Conservation (phyloP, 2,113 vertebrate species). For the Pogonocichla stellata region DNA sequence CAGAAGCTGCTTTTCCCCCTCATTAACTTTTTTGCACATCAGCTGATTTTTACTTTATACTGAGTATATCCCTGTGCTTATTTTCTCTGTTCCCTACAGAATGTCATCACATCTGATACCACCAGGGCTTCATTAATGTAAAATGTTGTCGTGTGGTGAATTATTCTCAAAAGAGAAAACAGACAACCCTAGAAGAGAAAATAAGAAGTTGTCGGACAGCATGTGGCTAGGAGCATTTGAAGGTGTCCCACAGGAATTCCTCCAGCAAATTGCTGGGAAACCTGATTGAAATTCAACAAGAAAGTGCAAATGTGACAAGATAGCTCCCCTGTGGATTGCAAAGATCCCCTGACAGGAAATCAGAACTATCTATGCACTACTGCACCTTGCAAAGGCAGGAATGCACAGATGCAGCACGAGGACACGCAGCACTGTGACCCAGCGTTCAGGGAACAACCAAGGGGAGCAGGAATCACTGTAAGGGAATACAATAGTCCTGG, state of each 20-base stretch:
- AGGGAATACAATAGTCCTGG: accelerated
- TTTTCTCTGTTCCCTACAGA: conserved; percentile 16
- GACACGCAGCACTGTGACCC: accelerated
- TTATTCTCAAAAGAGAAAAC: conserved; percentile 25
- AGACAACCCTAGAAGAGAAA: conserved; percentile 25
- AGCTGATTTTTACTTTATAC: conserved; percentile 19
- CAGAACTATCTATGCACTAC: background rate
- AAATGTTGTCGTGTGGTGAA: conserved; percentile 14
- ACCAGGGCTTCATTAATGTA: conserved; percentile 59
- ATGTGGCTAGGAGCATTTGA: conserved; percentile 7
- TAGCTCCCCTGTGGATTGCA: background rate
- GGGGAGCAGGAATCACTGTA: background rate
- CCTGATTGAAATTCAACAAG: conserved; percentile 36
- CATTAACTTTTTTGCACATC: conserved; percentile 51
- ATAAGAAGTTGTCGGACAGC: background rate
- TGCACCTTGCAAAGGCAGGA: background rate
- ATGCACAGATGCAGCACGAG: background rate
- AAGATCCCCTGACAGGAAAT: background rate
- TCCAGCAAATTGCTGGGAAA: conserved; percentile 41
- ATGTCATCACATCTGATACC: background rate
- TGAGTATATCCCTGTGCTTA: background rate
- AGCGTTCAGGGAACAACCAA: background rate
- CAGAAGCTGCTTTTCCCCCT: conserved; percentile 49
- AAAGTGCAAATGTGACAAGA: conserved; percentile 45
- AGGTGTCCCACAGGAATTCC: background rate